Base-by-base conservation (phyloP, 2,797 vertebrate species). In the Sebastes cheni region DNA sequence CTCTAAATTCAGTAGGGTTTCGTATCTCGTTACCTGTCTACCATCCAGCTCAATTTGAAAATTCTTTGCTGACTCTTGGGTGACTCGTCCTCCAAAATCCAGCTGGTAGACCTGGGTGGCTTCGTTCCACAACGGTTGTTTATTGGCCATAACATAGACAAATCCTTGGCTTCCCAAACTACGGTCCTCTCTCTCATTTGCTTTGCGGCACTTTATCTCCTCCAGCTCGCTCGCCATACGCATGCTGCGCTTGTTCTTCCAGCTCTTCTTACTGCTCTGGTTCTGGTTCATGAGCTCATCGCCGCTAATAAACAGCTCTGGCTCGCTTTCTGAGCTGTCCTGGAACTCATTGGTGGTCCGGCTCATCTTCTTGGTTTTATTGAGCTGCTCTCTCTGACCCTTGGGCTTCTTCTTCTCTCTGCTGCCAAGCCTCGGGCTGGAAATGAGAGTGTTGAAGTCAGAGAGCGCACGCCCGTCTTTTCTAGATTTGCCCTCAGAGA, bases 21-120 rank as follows among this genome's bases (percentile, higher is more conserved):
- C 11, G 6, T 12, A 22, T 30, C n/a, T 20, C 6, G 25, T 86
- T 96, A 99, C 99, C 97, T 99, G 98, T 93, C 98, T 95, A 62
- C 98, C 99, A 88, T 99, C 98, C 93, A 99, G 94, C 92, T 99
- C 98, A 42, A 99, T 99, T 91, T 99, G 99, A 93, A 99, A 99
- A 91, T 99, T 99, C 95, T 99, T 99, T 69, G 99, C 98, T 0
- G 99, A 99, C 92, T 99, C 99, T 89, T 99, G 98, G 36, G 99
- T 99, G 85, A 99, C 99, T 10, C 99, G 95, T 61, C 99, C 99
- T 84, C 98, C 99, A 2, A 99, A 99, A 91, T 99, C 99, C 73
- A 99, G 96, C 95, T 99, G 99, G 93, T 99, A 99, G 27, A 99
- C 99, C 93, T 99, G 98, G 0, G 99, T 99, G 14, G 99, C 98